Evolutionary conservation across 2,113 vertebrate species (phyloP), one percentile per base, ranked within the genome.

Genomic region (Hyaena hyaena): DNA sequence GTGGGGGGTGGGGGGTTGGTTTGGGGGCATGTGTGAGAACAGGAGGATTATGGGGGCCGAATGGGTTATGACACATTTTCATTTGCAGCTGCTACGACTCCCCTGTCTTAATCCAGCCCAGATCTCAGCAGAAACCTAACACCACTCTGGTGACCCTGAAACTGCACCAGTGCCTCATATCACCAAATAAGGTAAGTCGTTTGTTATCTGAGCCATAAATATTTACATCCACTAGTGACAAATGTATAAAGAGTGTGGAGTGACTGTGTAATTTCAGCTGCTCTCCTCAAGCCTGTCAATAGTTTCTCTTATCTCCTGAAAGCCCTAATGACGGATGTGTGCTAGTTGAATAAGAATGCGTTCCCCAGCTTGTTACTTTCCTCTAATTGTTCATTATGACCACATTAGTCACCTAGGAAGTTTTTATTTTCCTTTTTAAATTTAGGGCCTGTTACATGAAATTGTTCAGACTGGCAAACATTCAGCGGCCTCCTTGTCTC

Each of bases 201-300:
- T 98, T 98, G 97, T 96, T 98, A 97, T 97, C 83, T 92, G 85
- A 98, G 95, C 93, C 97, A 97, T 88, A 98, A 98, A 97, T 98
- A 97, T 98, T 98, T 98, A 88, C 81, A 66, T 97, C 80, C 96
- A 91, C 2, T 11, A 69, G 86, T 99, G 98, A 98, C 97, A 98
- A 96, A 98, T 97, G 96, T 77, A 87, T 24, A 28, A 96, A 96
- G 88, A 96, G 95, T 82, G 90, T 97, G 77, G 83, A 95, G 90
- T 92, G 96, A 93, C 88, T 45, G 89, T 97, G 94, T 96, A 96
- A 98, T 97, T 98, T 98, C 97, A 98, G 96, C 97, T 97, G 95
- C 95, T 98, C 1, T 95, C 50, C 86, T 69, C 76, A 91, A 61
- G 66, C 76, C 84, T 84, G 94, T 92, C 97, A 85, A 80, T 92